phyloP scores from a whole-genome alignment of 2,113 vertebrate genomes.

The Phoenicopterus ruber region DNA sequence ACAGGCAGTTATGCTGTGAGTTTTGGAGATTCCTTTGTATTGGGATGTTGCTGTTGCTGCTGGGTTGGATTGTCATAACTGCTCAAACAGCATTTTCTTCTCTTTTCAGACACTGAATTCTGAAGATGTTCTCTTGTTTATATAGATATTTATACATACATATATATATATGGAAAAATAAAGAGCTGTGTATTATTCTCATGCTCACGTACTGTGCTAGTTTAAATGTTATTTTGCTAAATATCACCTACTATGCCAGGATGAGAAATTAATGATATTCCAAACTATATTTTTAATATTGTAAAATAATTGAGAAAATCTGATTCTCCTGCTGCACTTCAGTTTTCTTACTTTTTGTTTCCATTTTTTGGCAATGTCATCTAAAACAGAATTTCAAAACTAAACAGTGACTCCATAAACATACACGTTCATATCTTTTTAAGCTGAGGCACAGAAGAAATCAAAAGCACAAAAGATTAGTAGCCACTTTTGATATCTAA shows the following conservation, averaged over 20 bases:
- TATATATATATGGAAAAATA: neutral
- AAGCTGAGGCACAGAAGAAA: neutral
- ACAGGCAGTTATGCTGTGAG: neutral
- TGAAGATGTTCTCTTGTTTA: neutral
- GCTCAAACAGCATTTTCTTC: neutral
- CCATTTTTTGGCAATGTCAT: neutral
- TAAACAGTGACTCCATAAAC: neutral
- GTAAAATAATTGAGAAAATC: neutral
- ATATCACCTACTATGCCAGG: neutral
- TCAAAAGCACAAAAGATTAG: neutral
- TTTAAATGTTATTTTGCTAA: neutral
- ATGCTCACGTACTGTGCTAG: neutral
- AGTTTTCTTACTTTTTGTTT: neutral
- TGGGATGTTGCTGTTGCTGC: neutral
- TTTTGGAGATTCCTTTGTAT: slow-evolving; percentile 18
- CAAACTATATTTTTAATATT: neutral
- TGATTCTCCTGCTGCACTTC: neutral
- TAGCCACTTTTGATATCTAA: neutral
- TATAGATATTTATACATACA: neutral
- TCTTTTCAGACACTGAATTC: neutral
- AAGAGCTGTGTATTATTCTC: neutral
- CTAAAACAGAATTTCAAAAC: neutral
- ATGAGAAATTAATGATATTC: neutral
- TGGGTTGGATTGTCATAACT: neutral
- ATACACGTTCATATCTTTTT: rapidly evolving